Evolutionary conservation across 1,140 invertebrate genomes (phyloP), one percentile per base, ranked within the genome.

Genomic region (Lasaia peninsularis): DNA sequence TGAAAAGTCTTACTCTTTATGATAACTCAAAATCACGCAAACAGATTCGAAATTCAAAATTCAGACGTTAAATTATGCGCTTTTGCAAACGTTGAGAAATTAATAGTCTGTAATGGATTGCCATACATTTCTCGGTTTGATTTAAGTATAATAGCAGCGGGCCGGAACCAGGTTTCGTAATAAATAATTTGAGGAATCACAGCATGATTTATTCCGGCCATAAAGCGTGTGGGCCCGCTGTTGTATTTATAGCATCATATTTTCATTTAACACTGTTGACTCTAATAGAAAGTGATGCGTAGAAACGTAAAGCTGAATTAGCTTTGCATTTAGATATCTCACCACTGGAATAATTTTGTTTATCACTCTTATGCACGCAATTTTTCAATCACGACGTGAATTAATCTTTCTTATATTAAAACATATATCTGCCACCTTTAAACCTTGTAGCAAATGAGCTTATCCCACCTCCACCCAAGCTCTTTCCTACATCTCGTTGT

Each of bases 101-200:
- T 55, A 56, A 56, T 51, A 48, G 52, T 11, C 11, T 35, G 50
- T 53, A 62, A 50, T 40, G 49, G 50, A 53, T 20, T 33, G 50
- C 28, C 18, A 50, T 48, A 60, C 54, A 63, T 58, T 54, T 49
- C 51, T 58, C 52, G 35, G 33, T 62, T 62, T 60, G 55, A 63
- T 67, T 57, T 60, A 63, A 67, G 55, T 63, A 55, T 55, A 63
- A 56, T 60, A 60, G 61, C 61, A 53, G 18, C 40, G 40, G 40
- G 54, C 56, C 34, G 33, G 58, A 60, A 48, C 44, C 55, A 58
- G 65, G 65, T 56, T 60, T 44, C 54, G 59, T 62, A 67, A 67
- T 67, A 67, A 67, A 67, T 67, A 67, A 67, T 67, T 67, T 67
- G 58, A 67, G 60, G 60, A 67, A 67, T 67, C 65, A 67, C 60